Base-by-base conservation (phyloP, 2,113 vertebrate genomes). In the Hystrix brachyura region DNA sequence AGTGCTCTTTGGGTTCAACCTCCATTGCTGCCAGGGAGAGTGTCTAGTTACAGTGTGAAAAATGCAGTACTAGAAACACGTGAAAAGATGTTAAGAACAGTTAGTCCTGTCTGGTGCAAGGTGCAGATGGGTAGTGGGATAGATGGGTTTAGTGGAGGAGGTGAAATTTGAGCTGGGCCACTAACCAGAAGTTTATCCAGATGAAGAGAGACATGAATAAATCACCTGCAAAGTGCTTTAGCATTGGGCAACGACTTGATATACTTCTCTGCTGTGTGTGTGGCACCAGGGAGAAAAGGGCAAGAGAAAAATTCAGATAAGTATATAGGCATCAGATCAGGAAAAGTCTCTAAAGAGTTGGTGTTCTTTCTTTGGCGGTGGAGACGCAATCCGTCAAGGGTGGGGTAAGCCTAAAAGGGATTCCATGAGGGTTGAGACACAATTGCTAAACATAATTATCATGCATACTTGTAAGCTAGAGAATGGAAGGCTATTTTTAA, bases 371-470 rank as follows among this genome's bases (percentile, higher is more conserved):
- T 17, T 32, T 34, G 10, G 10, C 25, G 13, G 74, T 89, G 59
- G 10, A 57, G 76, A 72, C 34, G 2, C 0, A 5, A 32, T 25
- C 15, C 23, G 65, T 32, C 27, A 23, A 3, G 0, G 25, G 11
- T 88, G 19, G 27, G 59, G 17, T 23, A 78, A 34, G 10, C 46
- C 8, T 15, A 5, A 38, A 57, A 95, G 59, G 46, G 32, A 88
- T 67, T 67, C 62, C 34, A 43, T 67, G 38, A 82, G 12, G 2
- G 11, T 48, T 90, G 59, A 69, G 29, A 74, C n/a, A 46, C 81
- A 92, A 51, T 76, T 79, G 32, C 32, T 93, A 85, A 80, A 80
- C 34, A 21, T 81, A 92, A 84, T 84, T 87, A 53, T n/a, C 46
- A 88, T 71, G 17, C 19, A 85, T 76, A 93, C 29, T 86, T 82